Evolutionary conservation across 2,797 vertebrate species (phyloP).

Genomic region (Xiphophorus birchmanni): DNA sequence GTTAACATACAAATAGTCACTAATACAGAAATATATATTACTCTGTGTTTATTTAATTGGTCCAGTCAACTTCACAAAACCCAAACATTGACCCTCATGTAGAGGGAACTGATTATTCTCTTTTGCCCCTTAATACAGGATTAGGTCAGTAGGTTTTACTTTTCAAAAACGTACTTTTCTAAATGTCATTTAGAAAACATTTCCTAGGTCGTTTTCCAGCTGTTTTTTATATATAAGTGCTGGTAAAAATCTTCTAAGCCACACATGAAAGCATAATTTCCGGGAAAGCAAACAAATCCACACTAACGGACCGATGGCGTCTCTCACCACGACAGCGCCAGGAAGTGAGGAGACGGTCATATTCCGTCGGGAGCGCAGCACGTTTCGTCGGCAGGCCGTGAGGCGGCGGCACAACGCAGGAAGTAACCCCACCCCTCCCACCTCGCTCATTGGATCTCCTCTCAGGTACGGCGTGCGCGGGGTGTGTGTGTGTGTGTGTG

Average conservation of each 20-base stretch:
- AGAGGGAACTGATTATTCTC: not conserved
- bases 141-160: not conserved
- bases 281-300: conserved; percentile 3
- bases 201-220: not conserved
- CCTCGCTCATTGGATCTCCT: conserved; percentile 98
- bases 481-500: not conserved
- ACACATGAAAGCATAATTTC: not conserved
- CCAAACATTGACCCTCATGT: not conserved
- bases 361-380: conserved; percentile 97
- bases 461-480: conserved; percentile 90
- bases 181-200: not conserved
- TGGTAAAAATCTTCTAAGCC: not conserved
- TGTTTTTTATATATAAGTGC: not conserved
- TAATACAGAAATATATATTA: not conserved
- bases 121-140: not conserved
- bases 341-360: conserved; percentile 94
- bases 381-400: conserved; percentile 98
- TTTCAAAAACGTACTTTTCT: not conserved
- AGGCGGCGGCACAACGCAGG: conserved; percentile 99
- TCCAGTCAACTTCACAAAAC: not conserved
- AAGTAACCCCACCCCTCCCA: conserved; percentile 97
- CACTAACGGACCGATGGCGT: conserved; percentile 60
- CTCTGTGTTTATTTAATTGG: not conserved
- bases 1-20: not conserved
- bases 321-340: conserved; percentile 85